Base-by-base conservation (phyloP, 2,797 vertebrate species). In the Lagorchestes hirsutus region DNA sequence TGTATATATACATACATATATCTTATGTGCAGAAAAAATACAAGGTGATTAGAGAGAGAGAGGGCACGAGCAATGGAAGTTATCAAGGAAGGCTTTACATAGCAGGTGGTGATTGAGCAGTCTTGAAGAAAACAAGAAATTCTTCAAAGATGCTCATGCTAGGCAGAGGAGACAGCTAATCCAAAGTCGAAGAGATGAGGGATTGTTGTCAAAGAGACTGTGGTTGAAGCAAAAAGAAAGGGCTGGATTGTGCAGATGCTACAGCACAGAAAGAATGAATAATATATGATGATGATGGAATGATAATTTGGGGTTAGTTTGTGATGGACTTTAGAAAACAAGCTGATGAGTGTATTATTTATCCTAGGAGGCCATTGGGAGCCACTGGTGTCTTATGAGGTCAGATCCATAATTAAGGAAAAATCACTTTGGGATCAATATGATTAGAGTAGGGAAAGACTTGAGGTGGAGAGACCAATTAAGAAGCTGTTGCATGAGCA, bases 1-100 rank as follows among this genome's bases (percentile, higher is more conserved):
- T 1, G 5, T 5, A 18, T 5, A 16, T 16, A n/a, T 18, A n/a
- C 34, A 1, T n/a, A 18, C 18, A 14, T n/a, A n/a, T 1, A 29
- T 28, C 27, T 29, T 58, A 74, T 18, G 16, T 8, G 14, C 34
- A 74, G 9, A 67, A 67, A n/a, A 67, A 74, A n/a, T 40, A 40
- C 14, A 74, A 74, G 5, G 34, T 22, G 16, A 34, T 74, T n/a
- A 74, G 1, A 8, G 62, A 67, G 62, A 74, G 62, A 74, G 34
- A 40, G 62, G 16, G 12, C 1, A 8, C 14, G n/a, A 22, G 62
- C 34, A 40, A 40, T 22, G 16, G 5, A 74, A 5, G 27, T 67
- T 67, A n/a, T 40, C 62, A n/a, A 10, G 34, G 34, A 74, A 74
- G n/a, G 14, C 4, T 74, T 74, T 40, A 74, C 13, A 2, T 34